Conservation (phyloP, 2,888 invertebrate genomes). For the Antheraea yamamai region DNA sequence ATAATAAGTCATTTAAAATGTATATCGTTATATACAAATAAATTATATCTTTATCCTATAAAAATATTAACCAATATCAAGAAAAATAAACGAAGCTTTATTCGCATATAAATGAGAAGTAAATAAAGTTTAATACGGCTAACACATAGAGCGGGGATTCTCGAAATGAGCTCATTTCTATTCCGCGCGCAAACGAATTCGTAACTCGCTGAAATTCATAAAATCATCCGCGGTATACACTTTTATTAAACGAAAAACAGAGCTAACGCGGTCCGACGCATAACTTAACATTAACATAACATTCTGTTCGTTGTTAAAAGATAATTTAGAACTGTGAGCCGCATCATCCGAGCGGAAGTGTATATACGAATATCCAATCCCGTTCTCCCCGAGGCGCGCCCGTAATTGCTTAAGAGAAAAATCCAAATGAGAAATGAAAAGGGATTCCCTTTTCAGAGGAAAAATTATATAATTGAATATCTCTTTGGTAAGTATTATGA, state of each 20-base stretch:
- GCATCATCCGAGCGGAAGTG: slow-evolving; percentile 37
- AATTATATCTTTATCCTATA: neutral
- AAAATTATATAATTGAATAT: slow-evolving; percentile 82
- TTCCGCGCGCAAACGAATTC: slow-evolving; percentile 63
- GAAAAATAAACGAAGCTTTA: slow-evolving; percentile 27
- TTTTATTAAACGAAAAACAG: slow-evolving; percentile 74
- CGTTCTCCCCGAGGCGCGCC: slow-evolving; percentile 65
- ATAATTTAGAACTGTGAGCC: slow-evolving; percentile 61
- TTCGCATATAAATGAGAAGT: slow-evolving; percentile 47
- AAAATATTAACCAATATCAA: slow-evolving; percentile 18
- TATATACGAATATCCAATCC: slow-evolving; percentile 66
- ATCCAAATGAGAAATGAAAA: slow-evolving; percentile 83
- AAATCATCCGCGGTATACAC: slow-evolving; percentile 68
- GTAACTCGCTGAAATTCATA: slow-evolving; percentile 67
- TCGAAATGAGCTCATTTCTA: slow-evolving; percentile 52
- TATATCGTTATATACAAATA: neutral
- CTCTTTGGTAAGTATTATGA: slow-evolving; percentile 80
- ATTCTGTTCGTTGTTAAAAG: slow-evolving; percentile 71
- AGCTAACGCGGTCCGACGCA: slow-evolving; percentile 63
- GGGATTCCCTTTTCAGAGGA: slow-evolving; percentile 79
- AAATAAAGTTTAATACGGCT: slow-evolving; percentile 43
- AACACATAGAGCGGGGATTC: slow-evolving; percentile 43
- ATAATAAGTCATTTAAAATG: too few species aligned
- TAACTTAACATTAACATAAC: slow-evolving; percentile 76
- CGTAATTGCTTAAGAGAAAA: slow-evolving; percentile 82